These are phyloP conservation scores for Battus philenor DNA, from an alignment of 1,140 invertebrate species.

Conservation along the genomic window DNA sequence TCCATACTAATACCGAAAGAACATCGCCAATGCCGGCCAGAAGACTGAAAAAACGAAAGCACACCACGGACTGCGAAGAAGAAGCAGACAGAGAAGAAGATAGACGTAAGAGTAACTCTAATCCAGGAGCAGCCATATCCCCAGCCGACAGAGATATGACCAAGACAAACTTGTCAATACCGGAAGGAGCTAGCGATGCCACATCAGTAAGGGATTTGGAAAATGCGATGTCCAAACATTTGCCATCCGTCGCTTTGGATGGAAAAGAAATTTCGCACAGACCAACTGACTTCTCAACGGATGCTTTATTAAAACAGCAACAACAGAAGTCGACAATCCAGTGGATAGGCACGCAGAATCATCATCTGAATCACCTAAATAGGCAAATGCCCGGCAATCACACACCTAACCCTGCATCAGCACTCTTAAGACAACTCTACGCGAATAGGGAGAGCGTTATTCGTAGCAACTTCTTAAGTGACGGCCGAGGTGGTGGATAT, in stretches of 20 bases:
- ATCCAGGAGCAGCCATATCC: conserved; percentile 53
- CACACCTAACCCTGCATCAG: conserved; percentile 84
- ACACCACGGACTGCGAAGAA: conserved; percentile 62
- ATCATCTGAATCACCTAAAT: conserved; percentile 80
- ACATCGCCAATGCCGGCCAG: conserved; percentile 67
- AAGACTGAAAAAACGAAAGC: conserved; percentile 70
- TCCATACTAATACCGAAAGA: conserved; percentile 61
- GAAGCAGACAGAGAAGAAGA: conserved; percentile 63
- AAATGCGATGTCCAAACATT: conserved; percentile 96
- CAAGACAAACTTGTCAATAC: conserved; percentile 61
- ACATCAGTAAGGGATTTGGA: conserved; percentile 93
- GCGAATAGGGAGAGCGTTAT: conserved; percentile 96
- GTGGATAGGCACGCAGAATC: conserved; percentile 91
- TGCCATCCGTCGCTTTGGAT: conserved; percentile 80
- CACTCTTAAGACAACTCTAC: conserved; percentile 91
- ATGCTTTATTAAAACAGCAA: conserved; percentile 87
- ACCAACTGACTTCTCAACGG: conserved; percentile 91
- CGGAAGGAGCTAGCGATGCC: conserved; percentile 61
- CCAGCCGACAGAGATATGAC: conserved; percentile 56
- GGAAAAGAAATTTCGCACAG: conserved; percentile 80
- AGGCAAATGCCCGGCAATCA: conserved; percentile 77
- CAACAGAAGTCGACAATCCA: conserved; percentile 93
- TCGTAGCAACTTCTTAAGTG: conserved; percentile 87
- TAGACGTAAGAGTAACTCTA: conserved; percentile 78
- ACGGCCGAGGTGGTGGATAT: conserved; percentile 76